phyloP scores from a whole-genome alignment of 2,888 invertebrate genomes.

The Synanthedon vespiformis region DNA sequence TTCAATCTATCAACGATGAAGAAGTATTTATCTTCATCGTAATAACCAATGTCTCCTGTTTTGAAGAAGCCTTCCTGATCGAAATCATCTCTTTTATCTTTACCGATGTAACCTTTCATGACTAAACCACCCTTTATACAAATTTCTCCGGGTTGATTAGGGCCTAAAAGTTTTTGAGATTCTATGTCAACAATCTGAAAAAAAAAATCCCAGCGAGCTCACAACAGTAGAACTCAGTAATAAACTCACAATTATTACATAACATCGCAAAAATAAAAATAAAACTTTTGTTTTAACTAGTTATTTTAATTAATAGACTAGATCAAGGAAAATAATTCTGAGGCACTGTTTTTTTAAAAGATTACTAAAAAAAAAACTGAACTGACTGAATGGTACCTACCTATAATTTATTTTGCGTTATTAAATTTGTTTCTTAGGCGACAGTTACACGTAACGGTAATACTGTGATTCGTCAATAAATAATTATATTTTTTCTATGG shows the following conservation, averaged over 20 bases:
- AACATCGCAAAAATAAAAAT: not conserved
- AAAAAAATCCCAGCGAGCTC: slow-evolving; percentile 4
- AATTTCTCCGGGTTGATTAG: slow-evolving; percentile 77
- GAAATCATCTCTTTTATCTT: slow-evolving; percentile 72
- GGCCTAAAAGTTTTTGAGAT: slow-evolving; percentile 66
- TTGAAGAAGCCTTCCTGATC: slow-evolving; percentile 78
- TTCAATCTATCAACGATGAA: slow-evolving; percentile 82
- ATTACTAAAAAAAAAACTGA: no score
- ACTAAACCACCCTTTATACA: slow-evolving; percentile 78
- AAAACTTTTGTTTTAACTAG: no score
- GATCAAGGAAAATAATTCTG: no score
- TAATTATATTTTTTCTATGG: no score
- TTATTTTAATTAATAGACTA: no score
- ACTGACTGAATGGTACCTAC: no score
- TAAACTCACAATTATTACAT: no score
- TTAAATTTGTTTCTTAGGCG: no score
- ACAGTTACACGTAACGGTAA: no score
- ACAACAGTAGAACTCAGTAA: not conserved
- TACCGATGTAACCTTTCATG: slow-evolving; percentile 81
- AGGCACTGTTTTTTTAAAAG: no score
- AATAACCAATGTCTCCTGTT: slow-evolving; percentile 81
- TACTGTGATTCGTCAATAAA: no score
- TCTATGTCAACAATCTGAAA: slow-evolving; percentile 66
- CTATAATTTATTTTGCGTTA: no score
- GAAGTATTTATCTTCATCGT: slow-evolving; percentile 75